Evolutionary conservation across 2,888 invertebrate species (phyloP), one percentile per base, ranked within the genome.

Genomic region (Elegia similella): DNA sequence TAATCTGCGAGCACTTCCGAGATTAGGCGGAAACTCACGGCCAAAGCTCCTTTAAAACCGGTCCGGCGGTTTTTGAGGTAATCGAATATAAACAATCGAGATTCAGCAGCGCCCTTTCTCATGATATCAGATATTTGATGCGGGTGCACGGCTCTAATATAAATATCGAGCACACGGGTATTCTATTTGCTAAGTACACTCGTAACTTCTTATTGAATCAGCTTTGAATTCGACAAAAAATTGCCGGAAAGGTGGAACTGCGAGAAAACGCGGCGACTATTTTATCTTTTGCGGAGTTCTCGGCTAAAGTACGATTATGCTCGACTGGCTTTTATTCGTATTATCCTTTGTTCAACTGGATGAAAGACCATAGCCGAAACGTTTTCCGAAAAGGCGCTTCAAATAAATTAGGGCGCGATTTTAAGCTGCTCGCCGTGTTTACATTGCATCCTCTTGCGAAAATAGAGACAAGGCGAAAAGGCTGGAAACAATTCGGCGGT

Each of bases 311-410:
- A 79, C 82, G 84, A 82, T 84, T 84, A 84, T 84, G 82, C 83
- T 82, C 76, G 78, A 81, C 84, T 84, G 83, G 79, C 80, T 82
- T 84, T 83, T 80, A 84, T 84, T 84, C 83, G 81, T 82, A 84
- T 84, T 84, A 82, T 84, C 84, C 84, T 85, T 84, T 84, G 84
- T 82, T 84, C 82, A 75, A 83, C 79, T 78, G 82, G 80, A 84
- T 86, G 80, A 82, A 82, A 78, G 80, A 82, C 78, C 80, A 79
- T 75, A 77, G 80, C 72, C 72, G 75, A 81, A 84, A 77, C 79
- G 80, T 75, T 84, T 84, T 78, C 75, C 75, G 69, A 81, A 84
- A 81, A 81, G 76, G 78, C 79, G 78, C 67, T 76, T 80, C 77
- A 82, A 80, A 85, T 84, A 84, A 85, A 85, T 86, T 85, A 83